Percentiles rank a stretch among this genome's conserved stretches.
phyloP scores from a whole-genome alignment of 2,888 invertebrate species.

The Dexiosoma caninum region DNA sequence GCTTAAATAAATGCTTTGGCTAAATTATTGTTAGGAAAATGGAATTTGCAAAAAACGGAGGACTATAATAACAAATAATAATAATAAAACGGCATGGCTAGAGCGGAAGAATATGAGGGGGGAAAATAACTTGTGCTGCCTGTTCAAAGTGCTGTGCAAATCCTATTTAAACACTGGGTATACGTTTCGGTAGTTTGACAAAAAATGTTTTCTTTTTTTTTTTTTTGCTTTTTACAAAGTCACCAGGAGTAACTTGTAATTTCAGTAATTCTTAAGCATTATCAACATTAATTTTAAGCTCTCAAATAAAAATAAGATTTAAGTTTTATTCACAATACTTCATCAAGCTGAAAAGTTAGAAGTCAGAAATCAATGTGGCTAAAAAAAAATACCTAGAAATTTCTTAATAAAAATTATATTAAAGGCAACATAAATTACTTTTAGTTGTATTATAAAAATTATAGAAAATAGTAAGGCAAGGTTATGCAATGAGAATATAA shows the following conservation, averaged over 20 bases:
- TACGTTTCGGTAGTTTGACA: constrained; percentile 7
- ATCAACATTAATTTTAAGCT: not conserved
- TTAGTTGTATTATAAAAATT: too few relatives aligned
- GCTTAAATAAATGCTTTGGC: constrained; percentile 60
- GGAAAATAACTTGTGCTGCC: constrained; percentile 64
- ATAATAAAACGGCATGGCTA: not conserved
- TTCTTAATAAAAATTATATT: too few relatives aligned
- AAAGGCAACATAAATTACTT: too few relatives aligned
- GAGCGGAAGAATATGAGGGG: not conserved
- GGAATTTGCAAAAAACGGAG: not conserved
- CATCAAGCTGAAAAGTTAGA: not conserved
- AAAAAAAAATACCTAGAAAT: too few relatives aligned
- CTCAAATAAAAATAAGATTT: not conserved
- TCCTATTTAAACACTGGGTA: constrained; percentile 69
- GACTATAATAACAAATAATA: constrained; percentile 21
- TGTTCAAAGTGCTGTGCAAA: constrained; percentile 72
- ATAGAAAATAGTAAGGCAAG: too few relatives aligned
- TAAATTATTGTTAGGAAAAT: constrained; percentile 42
- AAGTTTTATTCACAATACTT: not conserved
- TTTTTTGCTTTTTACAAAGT: too few relatives aligned
- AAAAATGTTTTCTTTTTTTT: not conserved
- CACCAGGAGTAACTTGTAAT: not conserved
- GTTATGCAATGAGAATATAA: too few relatives aligned
- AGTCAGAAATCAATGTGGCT: too few relatives aligned
- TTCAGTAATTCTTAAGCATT: constrained; percentile 4